Evolutionary conservation across 2,888 invertebrate species (phyloP).

Genomic region (Laothoe populi): DNA sequence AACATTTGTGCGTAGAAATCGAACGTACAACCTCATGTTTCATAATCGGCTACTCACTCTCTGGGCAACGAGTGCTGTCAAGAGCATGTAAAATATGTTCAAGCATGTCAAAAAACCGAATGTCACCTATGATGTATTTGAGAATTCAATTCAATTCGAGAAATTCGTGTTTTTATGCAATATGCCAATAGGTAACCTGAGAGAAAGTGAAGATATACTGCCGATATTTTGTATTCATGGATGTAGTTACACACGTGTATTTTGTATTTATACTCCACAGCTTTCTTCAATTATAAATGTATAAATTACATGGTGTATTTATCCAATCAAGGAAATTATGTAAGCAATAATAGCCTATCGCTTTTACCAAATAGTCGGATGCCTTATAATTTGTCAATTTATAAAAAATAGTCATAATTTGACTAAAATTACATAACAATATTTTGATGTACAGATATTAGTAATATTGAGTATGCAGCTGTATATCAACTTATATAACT

Average conservation of each 20-base stretch:
- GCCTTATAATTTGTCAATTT: not conserved
- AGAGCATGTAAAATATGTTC: too few relatives aligned
- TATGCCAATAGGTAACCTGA: conserved; percentile 11
- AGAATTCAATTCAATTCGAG: too few relatives aligned
- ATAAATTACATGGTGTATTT: conserved; percentile 4
- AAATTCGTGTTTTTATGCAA: conserved; percentile 5
- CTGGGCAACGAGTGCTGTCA: too few relatives aligned
- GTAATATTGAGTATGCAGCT: too few relatives aligned
- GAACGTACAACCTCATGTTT: too few relatives aligned
- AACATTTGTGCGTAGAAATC: too few relatives aligned
- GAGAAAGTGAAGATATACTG: conserved; percentile 2
- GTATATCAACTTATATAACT: too few relatives aligned
- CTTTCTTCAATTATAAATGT: conserved; percentile 5
- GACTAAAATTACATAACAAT: not conserved
- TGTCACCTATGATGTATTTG: too few relatives aligned
- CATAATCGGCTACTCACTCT: too few relatives aligned
- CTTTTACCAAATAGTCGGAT: not conserved
- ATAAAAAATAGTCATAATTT: not conserved
- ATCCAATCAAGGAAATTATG: not conserved
- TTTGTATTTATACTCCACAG: not conserved
- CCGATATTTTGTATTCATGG: not conserved
- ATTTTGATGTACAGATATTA: not conserved
- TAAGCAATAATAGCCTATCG: conserved; percentile 3
- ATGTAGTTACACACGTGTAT: not conserved
- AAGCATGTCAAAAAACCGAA: too few relatives aligned